Conservation (phyloP, 2,113 vertebrate genomes). For the Serilophus lunatus region DNA sequence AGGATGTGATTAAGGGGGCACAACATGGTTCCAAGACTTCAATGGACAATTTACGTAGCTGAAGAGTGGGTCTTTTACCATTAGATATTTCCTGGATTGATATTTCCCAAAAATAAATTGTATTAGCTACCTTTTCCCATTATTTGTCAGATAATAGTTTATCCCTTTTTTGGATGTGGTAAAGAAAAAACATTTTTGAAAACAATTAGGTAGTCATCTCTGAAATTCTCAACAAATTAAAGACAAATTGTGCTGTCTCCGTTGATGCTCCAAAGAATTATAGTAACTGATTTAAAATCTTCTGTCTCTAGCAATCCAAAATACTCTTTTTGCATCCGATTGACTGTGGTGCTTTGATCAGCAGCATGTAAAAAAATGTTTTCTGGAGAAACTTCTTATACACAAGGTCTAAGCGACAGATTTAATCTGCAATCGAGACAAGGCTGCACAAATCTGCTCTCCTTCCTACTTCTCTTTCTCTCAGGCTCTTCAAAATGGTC, state of each 20-base stretch:
- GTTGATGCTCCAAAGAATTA: background rate
- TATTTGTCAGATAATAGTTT: background rate
- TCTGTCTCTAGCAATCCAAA: background rate
- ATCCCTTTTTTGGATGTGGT: accelerated
- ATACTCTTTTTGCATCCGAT: background rate
- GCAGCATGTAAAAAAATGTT: background rate
- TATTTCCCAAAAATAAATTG: background rate
- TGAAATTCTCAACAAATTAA: background rate
- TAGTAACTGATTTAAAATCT: background rate
- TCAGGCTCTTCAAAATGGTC: background rate
- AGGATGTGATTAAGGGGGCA: background rate
- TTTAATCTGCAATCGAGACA: background rate
- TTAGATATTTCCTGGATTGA: background rate
- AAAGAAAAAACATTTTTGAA: background rate
- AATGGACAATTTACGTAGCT: background rate
- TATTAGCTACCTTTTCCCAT: background rate
- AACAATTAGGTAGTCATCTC: background rate
- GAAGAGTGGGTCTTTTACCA: background rate
- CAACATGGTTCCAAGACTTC: background rate
- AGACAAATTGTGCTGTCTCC: background rate
- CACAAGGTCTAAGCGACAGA: background rate
- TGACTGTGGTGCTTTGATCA: background rate
- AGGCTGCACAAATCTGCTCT: background rate
- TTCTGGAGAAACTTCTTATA: background rate
- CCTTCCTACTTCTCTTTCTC: background rate